Base-by-base conservation (phyloP, 2,888 invertebrate genomes). In the Agrotis clavis region DNA sequence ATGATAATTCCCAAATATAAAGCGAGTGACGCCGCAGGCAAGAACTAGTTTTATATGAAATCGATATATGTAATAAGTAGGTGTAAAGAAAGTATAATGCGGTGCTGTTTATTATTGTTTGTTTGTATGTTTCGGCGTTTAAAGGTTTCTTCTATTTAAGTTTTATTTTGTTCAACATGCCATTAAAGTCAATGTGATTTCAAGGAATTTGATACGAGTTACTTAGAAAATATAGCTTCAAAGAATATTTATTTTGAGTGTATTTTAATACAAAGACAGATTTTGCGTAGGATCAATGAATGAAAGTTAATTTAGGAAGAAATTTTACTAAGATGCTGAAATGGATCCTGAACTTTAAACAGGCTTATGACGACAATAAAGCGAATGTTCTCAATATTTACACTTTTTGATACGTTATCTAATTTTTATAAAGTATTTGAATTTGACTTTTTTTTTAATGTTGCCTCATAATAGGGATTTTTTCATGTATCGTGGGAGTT, bases 21-120 rank as follows among this genome's bases (percentile, higher is more conserved):
- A 1, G 41, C 41, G 41, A 41, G 41, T 41, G 41, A 41, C 1
- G 41, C 11, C 41, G 11, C 41, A 2, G 41, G 11, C 41, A 11
- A 41, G 41, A 90, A 90, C 84, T 84, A 83, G 85, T 84, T 85
- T 85, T 81, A 87, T 88, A 86, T 87, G 87, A 86, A 90, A 89
- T 85, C 81, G 88, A 92, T 92, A 90, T 85, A 90, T 85, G 74
- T 85, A 86, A 81, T 82, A n/a, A 77, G 83, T 84, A 89, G 88
- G 90, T 91, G 91, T 90, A 83, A 88, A 88, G 78, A 80, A 83
- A 84, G 74, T 67, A 73, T 81, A 80, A 72, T 78, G 60, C 76
- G 67, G 67, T 54, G 21, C 62, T 74, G 68, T 80, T 81, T 79
- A 74, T 85, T 84, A 71, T 77, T 67, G 71, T 78, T 81, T 74